These are phyloP conservation scores for Cyclura pinguis DNA, from an alignment of 2,797 vertebrate species.

Conservation along the genomic window DNA sequence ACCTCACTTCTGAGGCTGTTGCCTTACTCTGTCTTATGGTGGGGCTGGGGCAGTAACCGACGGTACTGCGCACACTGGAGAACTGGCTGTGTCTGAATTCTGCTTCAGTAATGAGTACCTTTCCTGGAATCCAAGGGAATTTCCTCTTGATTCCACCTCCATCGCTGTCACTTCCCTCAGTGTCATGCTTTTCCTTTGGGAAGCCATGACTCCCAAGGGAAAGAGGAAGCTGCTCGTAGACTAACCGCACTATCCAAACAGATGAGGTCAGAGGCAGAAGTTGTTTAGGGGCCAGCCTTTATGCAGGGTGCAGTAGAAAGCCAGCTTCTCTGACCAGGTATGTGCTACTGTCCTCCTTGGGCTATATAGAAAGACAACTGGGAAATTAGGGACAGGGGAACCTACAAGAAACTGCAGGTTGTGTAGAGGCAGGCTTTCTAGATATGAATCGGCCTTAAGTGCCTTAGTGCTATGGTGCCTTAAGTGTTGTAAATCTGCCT, in stretches of 20 bases:
- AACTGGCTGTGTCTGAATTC: not conserved
- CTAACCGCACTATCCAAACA: not conserved
- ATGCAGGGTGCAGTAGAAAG: not conserved
- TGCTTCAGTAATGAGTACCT: not conserved
- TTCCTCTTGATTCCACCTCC: not conserved
- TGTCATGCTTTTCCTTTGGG: not conserved
- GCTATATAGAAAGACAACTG: too few species aligned
- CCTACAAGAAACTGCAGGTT: not conserved
- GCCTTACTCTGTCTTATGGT: not conserved
- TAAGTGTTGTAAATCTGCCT: too few species aligned
- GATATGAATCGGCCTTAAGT: too few species aligned
- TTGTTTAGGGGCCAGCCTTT: not conserved
- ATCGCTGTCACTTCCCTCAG: not conserved
- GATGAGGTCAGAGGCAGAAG: not conserved
- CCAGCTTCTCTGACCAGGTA: slow-evolving; percentile 17
- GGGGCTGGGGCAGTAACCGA: too few species aligned
- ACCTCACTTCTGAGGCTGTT: not conserved
- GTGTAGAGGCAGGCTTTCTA: not conserved
- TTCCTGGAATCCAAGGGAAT: not conserved
- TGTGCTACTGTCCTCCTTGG: not conserved
- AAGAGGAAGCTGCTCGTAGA: slow-evolving; percentile 23
- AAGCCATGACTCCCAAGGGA: slow-evolving; percentile 33
- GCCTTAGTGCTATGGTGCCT: not conserved
- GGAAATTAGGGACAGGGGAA: not conserved
- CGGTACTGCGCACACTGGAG: not conserved